These are phyloP conservation scores for Sturnira hondurensis DNA, from an alignment of 2,113 vertebrate species.

Conservation along the genomic window DNA sequence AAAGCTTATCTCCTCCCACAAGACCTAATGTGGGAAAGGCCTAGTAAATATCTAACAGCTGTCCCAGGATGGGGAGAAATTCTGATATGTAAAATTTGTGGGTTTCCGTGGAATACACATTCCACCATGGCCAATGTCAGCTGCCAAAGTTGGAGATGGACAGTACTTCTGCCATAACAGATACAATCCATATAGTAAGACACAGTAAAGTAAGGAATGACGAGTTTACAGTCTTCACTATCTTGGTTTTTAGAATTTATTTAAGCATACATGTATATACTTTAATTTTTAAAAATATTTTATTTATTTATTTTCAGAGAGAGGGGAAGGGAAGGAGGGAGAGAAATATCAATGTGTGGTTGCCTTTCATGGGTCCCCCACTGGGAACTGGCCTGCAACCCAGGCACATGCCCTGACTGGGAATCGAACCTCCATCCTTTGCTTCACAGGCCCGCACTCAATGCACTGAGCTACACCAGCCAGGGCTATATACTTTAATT, in stretches of 20 bases:
- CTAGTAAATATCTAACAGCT: neutral
- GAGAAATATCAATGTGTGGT: too few species aligned
- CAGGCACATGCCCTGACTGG: too few species aligned
- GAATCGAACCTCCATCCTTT: too few species aligned
- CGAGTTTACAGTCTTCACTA: neutral
- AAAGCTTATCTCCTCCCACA: neutral
- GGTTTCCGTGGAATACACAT: neutral
- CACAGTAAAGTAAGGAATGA: neutral
- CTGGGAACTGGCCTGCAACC: too few species aligned
- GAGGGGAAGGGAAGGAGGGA: too few species aligned
- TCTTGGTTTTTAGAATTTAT: constrained; percentile 23
- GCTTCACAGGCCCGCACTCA: too few species aligned
- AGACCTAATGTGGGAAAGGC: neutral
- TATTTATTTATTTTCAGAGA: too few species aligned
- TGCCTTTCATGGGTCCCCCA: too few species aligned
- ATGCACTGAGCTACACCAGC: too few species aligned
- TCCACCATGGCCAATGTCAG: neutral
- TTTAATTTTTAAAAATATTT: too few species aligned
- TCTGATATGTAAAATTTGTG: neutral
- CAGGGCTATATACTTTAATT: too few species aligned
- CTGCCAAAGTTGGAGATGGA: neutral
- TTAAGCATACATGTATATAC: neutral
- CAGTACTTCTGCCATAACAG: neutral
- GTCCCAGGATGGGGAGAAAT: too few species aligned
- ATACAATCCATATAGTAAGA: neutral